These are phyloP conservation scores for Heliothis peltigera DNA, from an alignment of 2,888 invertebrate genomes.

Conservation along the genomic window DNA sequence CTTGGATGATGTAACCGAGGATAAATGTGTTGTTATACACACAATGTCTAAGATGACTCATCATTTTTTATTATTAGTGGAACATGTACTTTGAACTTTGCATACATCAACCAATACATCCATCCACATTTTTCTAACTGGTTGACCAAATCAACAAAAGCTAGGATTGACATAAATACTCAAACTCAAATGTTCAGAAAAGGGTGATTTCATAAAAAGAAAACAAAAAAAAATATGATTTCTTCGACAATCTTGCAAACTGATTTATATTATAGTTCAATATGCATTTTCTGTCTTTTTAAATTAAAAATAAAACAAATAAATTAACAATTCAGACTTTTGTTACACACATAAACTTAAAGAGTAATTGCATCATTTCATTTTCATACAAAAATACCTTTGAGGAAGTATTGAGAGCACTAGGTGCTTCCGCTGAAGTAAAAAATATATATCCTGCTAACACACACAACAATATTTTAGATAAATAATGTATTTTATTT, in stretches of 20 bases:
- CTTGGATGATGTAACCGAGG: slow-evolving; percentile 23
- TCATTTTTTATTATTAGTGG: slow-evolving; percentile 6
- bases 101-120: neutral
- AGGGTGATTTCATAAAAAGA: slow-evolving; percentile 22
- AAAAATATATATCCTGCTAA: slow-evolving; percentile 26
- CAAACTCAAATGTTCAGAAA: neutral
- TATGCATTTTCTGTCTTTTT: slow-evolving; percentile 15
- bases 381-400: slow-evolving; percentile 44
- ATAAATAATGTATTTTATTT: slow-evolving; percentile 18
- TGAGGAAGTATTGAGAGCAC: slow-evolving; percentile 20
- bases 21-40: slow-evolving; percentile 14
- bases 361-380: slow-evolving; percentile 15
- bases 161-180: neutral
- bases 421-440: slow-evolving; percentile 14
- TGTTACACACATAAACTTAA: slow-evolving; percentile 43
- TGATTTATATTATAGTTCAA: slow-evolving; percentile 19
- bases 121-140: neutral
- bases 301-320: slow-evolving; percentile 36
- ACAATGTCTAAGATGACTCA: slow-evolving; percentile 26
- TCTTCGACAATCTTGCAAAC: slow-evolving; percentile 16
- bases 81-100: slow-evolving; percentile 37
- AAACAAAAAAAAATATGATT: slow-evolving; percentile 26
- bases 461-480: slow-evolving; percentile 21
- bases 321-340: slow-evolving; percentile 62
- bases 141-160: slow-evolving; percentile 1